These are phyloP conservation scores for Xenus cinereus DNA, from an alignment of 2,113 vertebrate species.

Conservation along the genomic window DNA sequence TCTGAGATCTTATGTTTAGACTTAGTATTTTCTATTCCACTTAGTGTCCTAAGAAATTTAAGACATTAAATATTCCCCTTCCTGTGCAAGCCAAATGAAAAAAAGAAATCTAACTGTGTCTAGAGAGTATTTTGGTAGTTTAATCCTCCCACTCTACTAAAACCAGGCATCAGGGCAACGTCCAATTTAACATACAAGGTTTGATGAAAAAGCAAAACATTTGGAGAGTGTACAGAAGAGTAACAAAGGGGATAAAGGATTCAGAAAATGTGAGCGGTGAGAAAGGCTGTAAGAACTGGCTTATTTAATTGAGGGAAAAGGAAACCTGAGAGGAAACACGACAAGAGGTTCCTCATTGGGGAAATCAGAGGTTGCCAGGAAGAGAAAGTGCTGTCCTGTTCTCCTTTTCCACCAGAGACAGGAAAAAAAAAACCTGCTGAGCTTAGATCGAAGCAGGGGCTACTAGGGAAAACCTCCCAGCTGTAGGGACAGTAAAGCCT, in stretches of 20 bases:
- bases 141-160: not conserved
- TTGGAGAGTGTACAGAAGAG: not conserved
- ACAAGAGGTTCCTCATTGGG: not conserved
- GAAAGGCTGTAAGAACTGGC: not conserved
- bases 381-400: not conserved
- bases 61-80: not conserved
- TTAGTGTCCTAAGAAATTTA: not conserved
- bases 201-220: not conserved
- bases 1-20: not conserved
- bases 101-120: not conserved
- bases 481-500: not conserved
- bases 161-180: not conserved
- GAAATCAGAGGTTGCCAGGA: not conserved
- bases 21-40: not conserved
- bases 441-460: not conserved
- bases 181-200: not conserved
- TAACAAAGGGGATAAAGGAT: not conserved
- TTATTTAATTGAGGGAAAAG: not conserved
- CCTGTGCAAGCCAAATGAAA: not conserved
- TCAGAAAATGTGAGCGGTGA: not conserved
- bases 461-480: not conserved
- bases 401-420: not conserved
- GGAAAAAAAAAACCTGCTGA: not conserved
- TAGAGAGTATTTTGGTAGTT: not conserved
- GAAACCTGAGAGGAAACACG: not conserved